Evolutionary conservation across 2,888 invertebrate species (phyloP), one percentile per base, ranked within the genome.

Genomic region (Xestia rhomboidea): DNA sequence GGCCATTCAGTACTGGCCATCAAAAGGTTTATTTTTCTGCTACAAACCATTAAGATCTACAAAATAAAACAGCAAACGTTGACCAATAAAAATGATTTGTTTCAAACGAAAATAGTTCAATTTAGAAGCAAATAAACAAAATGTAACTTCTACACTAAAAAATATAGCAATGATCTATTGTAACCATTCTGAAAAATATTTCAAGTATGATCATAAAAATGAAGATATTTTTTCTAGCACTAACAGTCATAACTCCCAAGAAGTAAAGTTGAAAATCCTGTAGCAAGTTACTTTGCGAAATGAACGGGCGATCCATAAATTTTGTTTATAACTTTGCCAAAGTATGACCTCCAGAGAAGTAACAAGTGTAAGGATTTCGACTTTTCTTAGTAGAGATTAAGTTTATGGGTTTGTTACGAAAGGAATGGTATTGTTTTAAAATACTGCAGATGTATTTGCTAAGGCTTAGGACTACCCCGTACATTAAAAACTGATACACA

Each of bases 191-290:
- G 24, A 46, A 51, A 71, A 77, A 54, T 66, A 75, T 57, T 85
- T 77, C 82, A 87, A 85, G 85, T 87, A 87, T 15, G 21, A 15
- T 27, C 13, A 57, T 87, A 71, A 85, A 87, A 87, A 62, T 38
- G 34, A 30, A 64, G 2, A 6, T 18, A n/a, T 34, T 41, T 63
- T 68, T 76, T 49, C 54, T 18, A 76, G 41, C 51, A 27, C 2
- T 30, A 24, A 41, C 6, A 54, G 21, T 24, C 38, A 13, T 76
- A 74, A 67, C 66, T 38, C 0, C 27, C 0, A 24, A 44, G 66
- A 0, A 0, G 1, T 79, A 76, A 68, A 68, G 88, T 77, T 77
- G 21, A 77, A 57, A 68, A 64, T 87, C 54, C 51, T 54, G 64
- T 73, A 51, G 46, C 66, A 67, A 68, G 30, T 13, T 11, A 21